Base-by-base conservation (phyloP, 2,888 invertebrate genomes). In the Bursaphelenchus okinawaensis region DNA sequence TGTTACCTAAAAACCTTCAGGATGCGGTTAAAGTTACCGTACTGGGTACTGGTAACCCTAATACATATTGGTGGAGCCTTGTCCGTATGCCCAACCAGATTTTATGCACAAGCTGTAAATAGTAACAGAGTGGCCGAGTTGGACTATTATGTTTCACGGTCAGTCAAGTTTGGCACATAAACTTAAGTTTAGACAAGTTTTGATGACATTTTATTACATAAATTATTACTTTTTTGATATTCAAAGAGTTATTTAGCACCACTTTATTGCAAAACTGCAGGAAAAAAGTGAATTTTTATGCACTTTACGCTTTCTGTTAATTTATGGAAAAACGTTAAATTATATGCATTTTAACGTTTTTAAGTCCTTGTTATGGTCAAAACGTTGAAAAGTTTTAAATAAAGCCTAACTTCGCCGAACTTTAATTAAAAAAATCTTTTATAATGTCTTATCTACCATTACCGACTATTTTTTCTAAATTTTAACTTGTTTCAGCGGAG, bases 131-230 rank as follows among this genome's bases (percentile, higher is more conserved):
- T 72, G 9, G 64, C 71, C 54, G 62, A 67, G 27, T 69, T 78
- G 23, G 76, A 79, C 62, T 75, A 76, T 57, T 79, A 79, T 64
- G 75, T 73, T 62, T 76, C 78, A 6, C 74, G 72, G 78, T 78
- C 57, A 62, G 69, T 50, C n/a, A n/a, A n/a, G n/a, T n/a, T n/a
- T n/a, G n/a, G n/a, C n/a, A n/a, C n/a, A n/a, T n/a, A n/a, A n/a
- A n/a, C n/a, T n/a, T n/a, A n/a, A n/a, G n/a, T n/a, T n/a, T n/a
- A n/a, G n/a, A n/a, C n/a, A n/a, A n/a, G n/a, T n/a, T n/a, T n/a
- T n/a, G n/a, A n/a, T n/a, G n/a, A n/a, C n/a, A n/a, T n/a, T n/a
- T n/a, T n/a, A n/a, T n/a, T n/a, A n/a, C n/a, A n/a, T n/a, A n/a
- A n/a, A n/a, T n/a, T n/a, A n/a, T n/a, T n/a, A n/a, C n/a, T n/a